Percentiles rank a stretch among this genome's conserved stretches.
Evolutionary conservation across 2,113 vertebrate genomes (phyloP).

Genomic region (Labeo rohita): DNA sequence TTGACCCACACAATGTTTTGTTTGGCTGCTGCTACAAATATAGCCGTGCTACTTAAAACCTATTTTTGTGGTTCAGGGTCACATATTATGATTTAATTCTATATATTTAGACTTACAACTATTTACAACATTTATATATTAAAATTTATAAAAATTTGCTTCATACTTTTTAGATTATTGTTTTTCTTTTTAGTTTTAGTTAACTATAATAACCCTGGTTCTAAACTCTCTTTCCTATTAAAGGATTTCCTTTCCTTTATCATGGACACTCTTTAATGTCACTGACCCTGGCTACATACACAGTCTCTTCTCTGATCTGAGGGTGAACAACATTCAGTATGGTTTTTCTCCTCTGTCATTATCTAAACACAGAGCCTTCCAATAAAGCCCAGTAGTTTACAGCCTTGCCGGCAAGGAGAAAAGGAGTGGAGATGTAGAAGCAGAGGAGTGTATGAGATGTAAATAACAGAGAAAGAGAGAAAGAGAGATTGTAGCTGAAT

Average conservation of each 20-base stretch:
- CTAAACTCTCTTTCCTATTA: no score
- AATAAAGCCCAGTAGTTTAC: constrained; percentile 22
- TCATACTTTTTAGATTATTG: no score
- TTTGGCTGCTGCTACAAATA: no score
- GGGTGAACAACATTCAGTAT: not conserved
- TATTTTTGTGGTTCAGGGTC: no score
- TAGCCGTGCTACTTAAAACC: no score
- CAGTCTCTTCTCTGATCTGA: not conserved
- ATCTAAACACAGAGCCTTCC: constrained; percentile 15
- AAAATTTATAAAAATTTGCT: no score
- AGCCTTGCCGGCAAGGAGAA: not conserved
- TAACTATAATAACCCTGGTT: not conserved
- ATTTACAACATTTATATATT: no score
- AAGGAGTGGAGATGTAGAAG: not conserved
- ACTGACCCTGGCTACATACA: not conserved
- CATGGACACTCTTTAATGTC: not conserved
- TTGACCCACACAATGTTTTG: no score
- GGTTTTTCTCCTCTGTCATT: constrained; percentile 23
- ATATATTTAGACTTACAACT: no score
- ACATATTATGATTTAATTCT: no score
- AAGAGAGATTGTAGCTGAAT: constrained; percentile 35
- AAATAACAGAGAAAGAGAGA: not conserved
- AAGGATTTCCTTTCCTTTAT: not conserved
- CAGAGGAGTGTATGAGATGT: not conserved
- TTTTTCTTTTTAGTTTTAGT: not conserved